Evolutionary conservation across 2,888 invertebrate genomes (phyloP).

Genomic region (Patella caerulea): DNA sequence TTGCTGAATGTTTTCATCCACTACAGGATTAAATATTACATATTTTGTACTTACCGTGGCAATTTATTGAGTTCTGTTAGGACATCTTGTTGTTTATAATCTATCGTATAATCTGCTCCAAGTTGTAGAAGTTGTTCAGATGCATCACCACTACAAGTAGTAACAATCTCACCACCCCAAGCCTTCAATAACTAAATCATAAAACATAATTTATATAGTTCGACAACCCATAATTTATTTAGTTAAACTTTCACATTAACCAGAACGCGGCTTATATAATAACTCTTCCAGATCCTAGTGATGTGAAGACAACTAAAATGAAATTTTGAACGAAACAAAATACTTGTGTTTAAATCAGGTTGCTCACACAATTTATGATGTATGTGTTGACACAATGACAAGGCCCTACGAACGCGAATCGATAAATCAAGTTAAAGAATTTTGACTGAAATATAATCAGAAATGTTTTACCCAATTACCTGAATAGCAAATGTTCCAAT

Average conservation of each 20-base stretch:
- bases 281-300: background rate
- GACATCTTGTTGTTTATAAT: conserved; percentile 81
- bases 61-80: conserved; percentile 73
- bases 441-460: background rate
- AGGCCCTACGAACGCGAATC: background rate
- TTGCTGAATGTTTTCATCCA: too few relatives aligned
- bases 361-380: background rate
- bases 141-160: conserved; percentile 84
- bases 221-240: background rate
- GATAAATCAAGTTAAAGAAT: background rate
- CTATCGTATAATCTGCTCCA: conserved; percentile 82
- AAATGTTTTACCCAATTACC: conserved; percentile 46
- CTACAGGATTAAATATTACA: too few relatives aligned
- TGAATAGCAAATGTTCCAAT: conserved; percentile 91
- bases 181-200: conserved; percentile 76
- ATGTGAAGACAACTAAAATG: too few relatives aligned
- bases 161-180: conserved; percentile 81
- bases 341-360: too few relatives aligned
- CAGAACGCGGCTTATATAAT: background rate
- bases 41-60: too few relatives aligned
- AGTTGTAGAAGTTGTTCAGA: conserved; percentile 77
- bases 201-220: background rate
- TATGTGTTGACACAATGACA: too few relatives aligned
- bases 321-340: too few relatives aligned
- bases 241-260: too few relatives aligned